Evolutionary conservation across 2,797 vertebrate genomes (phyloP).

Genomic region (Limnodromus scolopaceus): DNA sequence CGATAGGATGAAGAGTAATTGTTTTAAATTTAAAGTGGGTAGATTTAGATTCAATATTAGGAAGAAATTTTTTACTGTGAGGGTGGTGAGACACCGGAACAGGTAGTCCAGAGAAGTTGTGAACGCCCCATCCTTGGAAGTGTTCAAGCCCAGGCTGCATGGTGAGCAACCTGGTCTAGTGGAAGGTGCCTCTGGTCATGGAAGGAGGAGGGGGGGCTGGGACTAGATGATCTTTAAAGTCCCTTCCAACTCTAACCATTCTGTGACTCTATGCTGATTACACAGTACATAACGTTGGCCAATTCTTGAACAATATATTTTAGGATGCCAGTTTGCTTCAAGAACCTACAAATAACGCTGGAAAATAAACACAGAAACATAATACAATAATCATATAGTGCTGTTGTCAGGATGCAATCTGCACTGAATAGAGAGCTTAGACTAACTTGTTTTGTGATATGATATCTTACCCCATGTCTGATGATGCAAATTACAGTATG

Average conservation of each 20-base stretch:
- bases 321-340: not conserved
- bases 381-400: not conserved
- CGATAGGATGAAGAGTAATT: not conserved
- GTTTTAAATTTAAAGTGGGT: not conserved
- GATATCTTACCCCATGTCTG: not conserved
- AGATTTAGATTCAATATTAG: not conserved
- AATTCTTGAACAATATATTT: not conserved
- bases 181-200: not conserved
- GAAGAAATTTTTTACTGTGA: not conserved
- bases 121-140: not conserved
- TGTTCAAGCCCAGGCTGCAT: not conserved
- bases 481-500: not conserved
- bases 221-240: not conserved
- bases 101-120: not conserved
- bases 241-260: not conserved
- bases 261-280: not conserved
- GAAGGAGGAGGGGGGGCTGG: not conserved
- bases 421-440: not conserved
- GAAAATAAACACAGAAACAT: accelerated
- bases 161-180: not conserved
- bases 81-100: not conserved
- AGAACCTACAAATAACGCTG: not conserved
- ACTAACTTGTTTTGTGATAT: not conserved
- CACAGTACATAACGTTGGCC: not conserved
- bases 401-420: not conserved